phyloP scores from a whole-genome alignment of 2,888 invertebrate genomes.

The Bellardia bayeri region DNA sequence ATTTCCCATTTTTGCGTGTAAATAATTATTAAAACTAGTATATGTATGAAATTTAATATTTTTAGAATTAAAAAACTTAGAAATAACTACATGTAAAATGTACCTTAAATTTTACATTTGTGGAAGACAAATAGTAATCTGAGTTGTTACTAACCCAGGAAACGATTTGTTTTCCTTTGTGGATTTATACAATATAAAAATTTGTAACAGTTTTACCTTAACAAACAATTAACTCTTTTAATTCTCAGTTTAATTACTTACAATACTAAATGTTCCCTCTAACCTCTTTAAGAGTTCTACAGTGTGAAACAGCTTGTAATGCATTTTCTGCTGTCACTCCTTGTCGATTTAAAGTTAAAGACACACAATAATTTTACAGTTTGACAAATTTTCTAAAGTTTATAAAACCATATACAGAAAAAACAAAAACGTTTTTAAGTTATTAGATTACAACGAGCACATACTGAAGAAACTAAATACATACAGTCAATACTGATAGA shows the following conservation, averaged over 20 bases:
- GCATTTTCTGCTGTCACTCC: constrained; percentile 40
- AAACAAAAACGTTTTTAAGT: not conserved
- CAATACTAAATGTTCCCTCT: not conserved
- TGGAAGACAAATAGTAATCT: too few species aligned
- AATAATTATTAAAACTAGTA: too few species aligned
- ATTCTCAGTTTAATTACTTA: constrained; percentile 40
- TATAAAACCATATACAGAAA: not conserved
- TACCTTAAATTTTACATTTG: too few species aligned
- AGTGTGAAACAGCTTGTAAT: constrained; percentile 21
- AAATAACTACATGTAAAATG: too few species aligned
- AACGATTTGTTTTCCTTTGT: too few species aligned
- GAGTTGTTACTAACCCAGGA: too few species aligned
- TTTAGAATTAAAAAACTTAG: too few species aligned
- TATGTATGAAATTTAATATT: too few species aligned
- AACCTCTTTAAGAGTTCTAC: not conserved
- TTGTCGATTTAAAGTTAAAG: constrained; percentile 54
- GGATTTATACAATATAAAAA: too few species aligned
- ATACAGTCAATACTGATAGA: constrained; percentile 37
- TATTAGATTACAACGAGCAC: not conserved
- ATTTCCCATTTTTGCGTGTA: too few species aligned
- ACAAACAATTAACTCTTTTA: constrained; percentile 23
- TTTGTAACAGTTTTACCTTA: not conserved
- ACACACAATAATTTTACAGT: constrained; percentile 73
- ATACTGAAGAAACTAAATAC: not conserved
- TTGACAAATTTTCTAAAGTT: constrained; percentile 73